Conservation (phyloP, 2,888 invertebrate genomes). For the Amphiduros pacificus region DNA sequence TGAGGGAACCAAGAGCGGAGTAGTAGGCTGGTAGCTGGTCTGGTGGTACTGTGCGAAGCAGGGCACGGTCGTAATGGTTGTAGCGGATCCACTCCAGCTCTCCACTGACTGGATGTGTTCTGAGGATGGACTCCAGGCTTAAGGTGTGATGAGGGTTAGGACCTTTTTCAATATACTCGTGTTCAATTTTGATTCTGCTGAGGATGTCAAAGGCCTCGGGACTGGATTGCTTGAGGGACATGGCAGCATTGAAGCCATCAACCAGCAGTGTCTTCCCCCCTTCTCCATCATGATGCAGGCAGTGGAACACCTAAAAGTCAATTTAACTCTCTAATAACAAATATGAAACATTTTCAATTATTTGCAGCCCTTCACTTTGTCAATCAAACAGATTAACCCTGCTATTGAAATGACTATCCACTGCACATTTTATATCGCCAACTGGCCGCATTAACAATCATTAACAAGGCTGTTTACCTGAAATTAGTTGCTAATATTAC, state of each 20-base stretch:
- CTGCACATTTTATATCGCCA: too few relatives aligned
- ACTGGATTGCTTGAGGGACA: slow-evolving; percentile 63
- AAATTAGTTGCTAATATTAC: too few relatives aligned
- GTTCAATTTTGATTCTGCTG: background rate
- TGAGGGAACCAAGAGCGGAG: slow-evolving; percentile 44
- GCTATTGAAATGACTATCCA: too few relatives aligned
- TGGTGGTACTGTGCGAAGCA: slow-evolving; percentile 65
- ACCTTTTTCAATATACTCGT: background rate
- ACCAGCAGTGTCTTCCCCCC: slow-evolving; percentile 77
- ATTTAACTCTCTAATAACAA: too few relatives aligned
- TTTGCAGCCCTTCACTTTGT: too few relatives aligned
- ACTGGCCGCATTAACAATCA: too few relatives aligned
- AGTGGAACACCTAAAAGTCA: slow-evolving; percentile 60
- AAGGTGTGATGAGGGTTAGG: slow-evolving; percentile 17
- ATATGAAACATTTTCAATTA: too few relatives aligned
- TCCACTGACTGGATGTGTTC: slow-evolving; percentile 61
- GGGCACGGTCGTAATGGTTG: slow-evolving; percentile 75
- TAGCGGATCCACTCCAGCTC: slow-evolving; percentile 69
- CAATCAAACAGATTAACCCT: too few relatives aligned
- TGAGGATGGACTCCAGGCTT: slow-evolving; percentile 33
- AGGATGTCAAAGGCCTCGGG: slow-evolving; percentile 55
- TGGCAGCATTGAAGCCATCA: slow-evolving; percentile 74
- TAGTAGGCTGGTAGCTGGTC: slow-evolving; percentile 68
- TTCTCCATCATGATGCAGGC: slow-evolving; percentile 61
- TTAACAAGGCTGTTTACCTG: too few relatives aligned